Evolutionary conservation across 1,140 invertebrate species (phyloP).

Genomic region (Papilio aristodemus): DNA sequence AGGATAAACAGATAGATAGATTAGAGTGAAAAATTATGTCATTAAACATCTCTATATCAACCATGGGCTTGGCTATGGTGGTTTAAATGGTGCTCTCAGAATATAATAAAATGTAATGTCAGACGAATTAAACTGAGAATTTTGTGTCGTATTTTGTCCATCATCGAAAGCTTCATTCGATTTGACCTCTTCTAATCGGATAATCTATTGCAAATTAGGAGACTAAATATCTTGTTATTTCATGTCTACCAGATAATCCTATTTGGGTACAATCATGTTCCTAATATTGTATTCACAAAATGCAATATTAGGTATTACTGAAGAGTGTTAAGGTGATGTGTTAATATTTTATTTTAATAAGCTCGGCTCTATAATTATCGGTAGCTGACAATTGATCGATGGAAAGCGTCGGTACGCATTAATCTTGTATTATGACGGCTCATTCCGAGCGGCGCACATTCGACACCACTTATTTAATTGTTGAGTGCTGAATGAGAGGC

Average conservation of each 20-base stretch:
- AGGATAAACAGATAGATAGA: too few species aligned
- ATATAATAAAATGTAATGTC: too few species aligned
- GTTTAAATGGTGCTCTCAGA: too few species aligned
- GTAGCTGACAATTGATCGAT: conserved; percentile 73
- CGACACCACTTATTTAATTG: conserved; percentile 78
- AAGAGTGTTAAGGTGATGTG: conserved; percentile 33
- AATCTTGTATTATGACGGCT: conserved; percentile 74
- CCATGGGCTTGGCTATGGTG: too few species aligned
- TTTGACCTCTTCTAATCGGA: background rate
- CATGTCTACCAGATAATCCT: background rate
- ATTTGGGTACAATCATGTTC: background rate
- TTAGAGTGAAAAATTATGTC: too few species aligned
- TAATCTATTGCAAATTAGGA: background rate
- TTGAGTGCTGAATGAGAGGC: conserved; percentile 75
- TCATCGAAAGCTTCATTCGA: background rate
- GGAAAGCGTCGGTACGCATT: conserved; percentile 64
- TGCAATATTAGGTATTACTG: conserved; percentile 16
- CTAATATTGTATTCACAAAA: conserved; percentile 14
- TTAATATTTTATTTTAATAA: conserved; percentile 46
- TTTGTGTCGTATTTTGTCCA: background rate
- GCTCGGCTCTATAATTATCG: conserved; percentile 66
- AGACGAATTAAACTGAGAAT: too few species aligned
- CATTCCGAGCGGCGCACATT: conserved; percentile 61
- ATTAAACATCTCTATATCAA: too few species aligned
- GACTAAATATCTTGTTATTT: background rate